Evolutionary conservation across 2,797 vertebrate species (phyloP), one percentile per base, ranked within the genome.

Genomic region (Tenualosa ilisha): DNA sequence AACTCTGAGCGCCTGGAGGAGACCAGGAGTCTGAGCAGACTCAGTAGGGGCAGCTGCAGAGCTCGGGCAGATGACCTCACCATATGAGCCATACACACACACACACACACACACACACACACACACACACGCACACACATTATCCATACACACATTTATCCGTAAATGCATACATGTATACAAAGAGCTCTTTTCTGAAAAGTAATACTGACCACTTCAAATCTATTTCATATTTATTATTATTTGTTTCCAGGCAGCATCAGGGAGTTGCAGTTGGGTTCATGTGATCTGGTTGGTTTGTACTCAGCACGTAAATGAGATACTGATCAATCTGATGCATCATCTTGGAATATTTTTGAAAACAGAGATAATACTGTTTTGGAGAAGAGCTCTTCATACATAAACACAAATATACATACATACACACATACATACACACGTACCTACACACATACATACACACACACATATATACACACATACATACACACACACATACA

Each of bases 61-160:
- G 97, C 97, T 92, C 95, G 97, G 91, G 97, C 97, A 93, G 97
- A 99, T 6, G 97, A 99, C 92, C 96, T 98, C 91, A 98, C 97
- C 59, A 94, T 99, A 93, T 99, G 96, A 98, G 92, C 50, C 37
- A 63, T 43, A 56, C 37, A 26, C 68, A 88, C 51, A 82, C 22
- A n/a, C 46, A 85, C 63, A 72, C 20, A 84, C 20, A 82, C 49
- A 61, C 5, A 83, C 22, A 7, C n/a, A 82, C 31, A 59, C 49
- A 20, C 22, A 65, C 82, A 54, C 26, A 4, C 49, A n/a, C 46
- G 13, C 20, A 43, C n/a, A n/a, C n/a, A 26, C n/a, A 17, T 13
- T 54, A 54, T 72, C 43, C 40, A 6, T 40, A 37, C 54, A 43
- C 17, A 43, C 31, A n/a, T 24, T 17, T 22, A 13, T n/a, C 8